Evolutionary conservation across 1,140 invertebrate genomes (phyloP).

Genomic region (Galleria mellonella): DNA sequence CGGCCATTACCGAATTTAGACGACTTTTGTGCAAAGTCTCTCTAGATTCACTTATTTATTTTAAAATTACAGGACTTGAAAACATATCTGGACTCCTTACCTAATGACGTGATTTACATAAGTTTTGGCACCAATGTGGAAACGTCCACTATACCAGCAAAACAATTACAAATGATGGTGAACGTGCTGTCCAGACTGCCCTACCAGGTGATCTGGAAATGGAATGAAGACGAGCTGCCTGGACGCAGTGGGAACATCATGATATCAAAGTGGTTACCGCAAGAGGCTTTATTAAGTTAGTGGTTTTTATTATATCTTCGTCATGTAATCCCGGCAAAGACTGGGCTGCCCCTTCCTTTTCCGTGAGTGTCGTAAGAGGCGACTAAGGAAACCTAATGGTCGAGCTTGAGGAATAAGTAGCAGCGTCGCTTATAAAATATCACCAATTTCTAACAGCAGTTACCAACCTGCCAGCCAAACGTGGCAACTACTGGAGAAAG

Average conservation of each 20-base stretch:
- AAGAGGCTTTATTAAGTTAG: conserved; percentile 61
- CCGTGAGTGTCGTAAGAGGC: no score
- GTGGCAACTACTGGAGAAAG: no score
- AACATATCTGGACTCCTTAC: conserved; percentile 67
- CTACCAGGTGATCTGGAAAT: conserved; percentile 72
- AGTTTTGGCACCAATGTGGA: conserved; percentile 76
- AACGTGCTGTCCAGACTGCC: conserved; percentile 58
- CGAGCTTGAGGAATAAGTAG: no score
- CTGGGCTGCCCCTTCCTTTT: no score
- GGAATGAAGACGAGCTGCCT: conserved; percentile 40
- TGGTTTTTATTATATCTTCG: conserved; percentile 11
- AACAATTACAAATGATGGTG: conserved; percentile 53
- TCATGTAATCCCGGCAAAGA: no score
- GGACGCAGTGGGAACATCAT: conserved; percentile 34
- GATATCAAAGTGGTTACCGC: conserved; percentile 67
- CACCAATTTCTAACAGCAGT: no score
- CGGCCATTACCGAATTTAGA: no score
- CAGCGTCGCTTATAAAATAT: no score
- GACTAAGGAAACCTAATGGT: no score
- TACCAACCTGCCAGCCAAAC: no score
- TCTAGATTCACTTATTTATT: no score
- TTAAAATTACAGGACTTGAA: conserved; percentile 53
- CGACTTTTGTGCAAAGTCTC: no score
- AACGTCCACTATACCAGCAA: conserved; percentile 50
- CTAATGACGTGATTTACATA: conserved; percentile 76